Evolutionary conservation across 2,113 vertebrate genomes (phyloP).

Genomic region (Zosterops hypoxanthus): DNA sequence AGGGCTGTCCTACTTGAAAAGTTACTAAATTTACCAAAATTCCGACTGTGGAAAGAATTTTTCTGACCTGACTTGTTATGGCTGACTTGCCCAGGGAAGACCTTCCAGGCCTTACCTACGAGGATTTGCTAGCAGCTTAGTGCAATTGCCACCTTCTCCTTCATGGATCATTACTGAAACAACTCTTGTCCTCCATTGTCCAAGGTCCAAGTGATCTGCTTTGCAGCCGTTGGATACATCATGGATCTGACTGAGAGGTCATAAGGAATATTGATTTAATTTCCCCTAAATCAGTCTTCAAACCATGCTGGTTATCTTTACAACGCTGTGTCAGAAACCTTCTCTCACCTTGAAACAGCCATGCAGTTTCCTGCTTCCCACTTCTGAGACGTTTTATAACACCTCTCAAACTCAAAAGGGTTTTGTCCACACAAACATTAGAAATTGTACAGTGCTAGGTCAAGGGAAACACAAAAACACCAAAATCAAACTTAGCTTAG

Average conservation of each 20-base stretch:
- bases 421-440: not conserved
- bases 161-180: not conserved
- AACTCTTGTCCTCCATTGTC: not conserved
- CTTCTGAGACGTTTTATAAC: not conserved
- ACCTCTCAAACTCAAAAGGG: not conserved
- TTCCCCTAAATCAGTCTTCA: not conserved
- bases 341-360: not conserved
- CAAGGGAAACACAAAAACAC: not conserved
- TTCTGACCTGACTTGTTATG: not conserved
- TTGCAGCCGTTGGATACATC: not conserved
- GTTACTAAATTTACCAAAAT: not conserved
- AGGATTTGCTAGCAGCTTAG: fast-evolving
- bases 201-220: not conserved
- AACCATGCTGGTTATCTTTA: not conserved
- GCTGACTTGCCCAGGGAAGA: not conserved
- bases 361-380: not conserved
- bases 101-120: fast-evolving
- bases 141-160: not conserved
- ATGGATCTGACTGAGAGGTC: not conserved
- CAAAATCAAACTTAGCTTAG: not conserved
- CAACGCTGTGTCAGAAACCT: not conserved
- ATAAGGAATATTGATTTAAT: not conserved
- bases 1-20: not conserved
- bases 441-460: not conserved
- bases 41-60: not conserved